Evolutionary conservation across 1,140 invertebrate genomes (phyloP).

Genomic region (Macrotrachela quadricornifera): DNA sequence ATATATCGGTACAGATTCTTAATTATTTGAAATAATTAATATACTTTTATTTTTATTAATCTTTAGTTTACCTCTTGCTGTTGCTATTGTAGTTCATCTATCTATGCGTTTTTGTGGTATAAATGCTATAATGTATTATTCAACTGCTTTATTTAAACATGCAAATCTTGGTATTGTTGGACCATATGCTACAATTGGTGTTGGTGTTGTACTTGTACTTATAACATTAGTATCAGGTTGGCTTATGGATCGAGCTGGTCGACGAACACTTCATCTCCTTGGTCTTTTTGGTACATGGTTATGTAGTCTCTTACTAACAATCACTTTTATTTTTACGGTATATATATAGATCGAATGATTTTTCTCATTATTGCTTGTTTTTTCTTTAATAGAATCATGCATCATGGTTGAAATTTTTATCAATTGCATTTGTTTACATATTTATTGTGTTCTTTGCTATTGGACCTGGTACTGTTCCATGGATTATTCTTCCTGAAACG

Average conservation of each 20-base stretch:
- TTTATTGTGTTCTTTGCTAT: slow-evolving; percentile 27
- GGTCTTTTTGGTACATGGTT: slow-evolving; percentile 7
- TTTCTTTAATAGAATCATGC: slow-evolving; percentile 34
- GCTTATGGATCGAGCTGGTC: slow-evolving; percentile 13
- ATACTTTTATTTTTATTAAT: no score
- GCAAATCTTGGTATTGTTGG: slow-evolving; percentile 40
- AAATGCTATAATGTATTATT: slow-evolving; percentile 59
- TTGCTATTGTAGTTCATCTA: slow-evolving; percentile 59
- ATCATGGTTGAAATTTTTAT: slow-evolving; percentile 33
- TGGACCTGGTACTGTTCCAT: slow-evolving; percentile 16
- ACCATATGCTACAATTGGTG: slow-evolving; percentile 57
- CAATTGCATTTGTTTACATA: slow-evolving; percentile 10
- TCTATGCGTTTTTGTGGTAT: slow-evolving; percentile 66
- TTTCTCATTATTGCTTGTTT: not conserved
- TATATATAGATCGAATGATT: not conserved
- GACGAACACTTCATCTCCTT: slow-evolving; percentile 11
- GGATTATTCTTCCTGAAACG: slow-evolving; percentile 13
- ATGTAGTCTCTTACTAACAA: slow-evolving; percentile 3
- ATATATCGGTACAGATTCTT: no score
- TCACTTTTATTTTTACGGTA: slow-evolving; percentile 8
- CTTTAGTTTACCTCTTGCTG: slow-evolving; percentile 42
- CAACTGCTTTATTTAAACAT: slow-evolving; percentile 50
- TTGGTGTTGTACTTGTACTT: slow-evolving; percentile 31
- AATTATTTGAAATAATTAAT: no score
- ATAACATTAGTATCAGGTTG: slow-evolving; percentile 30